Conservation (phyloP, 2,888 invertebrate genomes). For the Acleris literana region DNA sequence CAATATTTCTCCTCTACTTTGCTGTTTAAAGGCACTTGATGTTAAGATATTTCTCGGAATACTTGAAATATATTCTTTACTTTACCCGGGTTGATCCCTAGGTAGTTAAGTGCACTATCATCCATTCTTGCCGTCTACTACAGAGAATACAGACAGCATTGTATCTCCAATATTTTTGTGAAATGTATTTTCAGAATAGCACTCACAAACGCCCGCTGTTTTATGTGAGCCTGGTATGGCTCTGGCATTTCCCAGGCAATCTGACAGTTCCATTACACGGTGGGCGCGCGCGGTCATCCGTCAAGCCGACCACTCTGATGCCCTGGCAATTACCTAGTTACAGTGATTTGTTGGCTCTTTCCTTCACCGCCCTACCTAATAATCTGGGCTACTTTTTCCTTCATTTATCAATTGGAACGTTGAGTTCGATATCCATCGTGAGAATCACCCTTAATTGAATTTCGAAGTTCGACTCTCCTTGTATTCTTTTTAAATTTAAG, state of each 20-base stretch:
- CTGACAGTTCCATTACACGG: slow-evolving; percentile 64
- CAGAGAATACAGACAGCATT: too few relatives aligned
- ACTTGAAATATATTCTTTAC: too few relatives aligned
- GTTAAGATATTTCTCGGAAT: too few relatives aligned
- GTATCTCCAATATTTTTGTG: too few relatives aligned
- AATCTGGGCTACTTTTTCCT: slow-evolving; percentile 22
- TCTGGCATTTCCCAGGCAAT: slow-evolving; percentile 41
- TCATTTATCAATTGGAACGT: slow-evolving; percentile 18
- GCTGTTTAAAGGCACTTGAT: too few relatives aligned
- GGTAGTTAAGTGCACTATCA: too few relatives aligned
- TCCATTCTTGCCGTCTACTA: too few relatives aligned
- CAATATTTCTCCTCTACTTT: too few relatives aligned
- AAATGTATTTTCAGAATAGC: too few relatives aligned
- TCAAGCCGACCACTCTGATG: slow-evolving; percentile 48
- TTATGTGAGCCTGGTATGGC: slow-evolving; percentile 12
- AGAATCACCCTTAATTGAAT: slow-evolving; percentile 4
- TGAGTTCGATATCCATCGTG: slow-evolving; percentile 5
- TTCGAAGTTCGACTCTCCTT: slow-evolving; percentile 1
- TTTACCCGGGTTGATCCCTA: too few relatives aligned
- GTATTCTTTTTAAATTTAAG: background rate
- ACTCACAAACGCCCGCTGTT: background rate
- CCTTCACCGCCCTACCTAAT: slow-evolving; percentile 17
- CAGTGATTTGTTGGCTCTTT: slow-evolving; percentile 34
- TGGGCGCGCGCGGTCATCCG: slow-evolving; percentile 53
- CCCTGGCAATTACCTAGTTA: slow-evolving; percentile 47